Percentiles rank a stretch among this genome's conserved stretches.
Conservation (phyloP, 2,113 vertebrate species). For the Pseudopipra pipra region DNA sequence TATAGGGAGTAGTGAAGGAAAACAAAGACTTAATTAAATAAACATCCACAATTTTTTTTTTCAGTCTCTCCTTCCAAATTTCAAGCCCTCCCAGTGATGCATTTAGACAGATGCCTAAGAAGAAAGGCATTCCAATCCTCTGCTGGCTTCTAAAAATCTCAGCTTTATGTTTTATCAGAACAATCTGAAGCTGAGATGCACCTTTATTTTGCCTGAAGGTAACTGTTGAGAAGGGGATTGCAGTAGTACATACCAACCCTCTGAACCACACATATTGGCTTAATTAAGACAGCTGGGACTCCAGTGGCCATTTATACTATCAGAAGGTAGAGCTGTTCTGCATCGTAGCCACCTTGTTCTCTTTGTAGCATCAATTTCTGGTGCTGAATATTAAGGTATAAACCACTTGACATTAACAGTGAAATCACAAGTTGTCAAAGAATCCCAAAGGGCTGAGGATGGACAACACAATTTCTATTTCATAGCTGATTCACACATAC, state of each 20-base stretch:
- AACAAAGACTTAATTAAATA: not conserved
- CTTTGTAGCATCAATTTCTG: not conserved
- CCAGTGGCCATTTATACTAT: not conserved
- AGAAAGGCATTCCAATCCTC: not conserved
- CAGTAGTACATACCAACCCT: not conserved
- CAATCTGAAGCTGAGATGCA: not conserved
- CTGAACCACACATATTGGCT: not conserved
- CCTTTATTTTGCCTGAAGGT: conserved; percentile 3
- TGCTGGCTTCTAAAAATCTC: not conserved
- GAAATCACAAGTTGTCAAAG: not conserved
- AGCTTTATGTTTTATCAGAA: not conserved
- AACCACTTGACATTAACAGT: not conserved
- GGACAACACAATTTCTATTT: not conserved
- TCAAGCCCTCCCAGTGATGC: not conserved
- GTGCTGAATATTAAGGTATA: not conserved
- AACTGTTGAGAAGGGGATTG: not conserved
- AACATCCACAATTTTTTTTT: not conserved
- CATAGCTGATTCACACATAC: not conserved
- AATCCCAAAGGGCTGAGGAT: not conserved
- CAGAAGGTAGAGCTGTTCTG: not conserved
- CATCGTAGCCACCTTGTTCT: not conserved
- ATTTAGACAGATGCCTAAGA: not conserved
- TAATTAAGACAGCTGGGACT: not conserved
- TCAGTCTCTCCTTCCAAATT: not conserved
- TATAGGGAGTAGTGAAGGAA: not conserved